Evolutionary conservation across 2,888 invertebrate species (phyloP).

Genomic region (Chaetogeoica ovagalla): DNA sequence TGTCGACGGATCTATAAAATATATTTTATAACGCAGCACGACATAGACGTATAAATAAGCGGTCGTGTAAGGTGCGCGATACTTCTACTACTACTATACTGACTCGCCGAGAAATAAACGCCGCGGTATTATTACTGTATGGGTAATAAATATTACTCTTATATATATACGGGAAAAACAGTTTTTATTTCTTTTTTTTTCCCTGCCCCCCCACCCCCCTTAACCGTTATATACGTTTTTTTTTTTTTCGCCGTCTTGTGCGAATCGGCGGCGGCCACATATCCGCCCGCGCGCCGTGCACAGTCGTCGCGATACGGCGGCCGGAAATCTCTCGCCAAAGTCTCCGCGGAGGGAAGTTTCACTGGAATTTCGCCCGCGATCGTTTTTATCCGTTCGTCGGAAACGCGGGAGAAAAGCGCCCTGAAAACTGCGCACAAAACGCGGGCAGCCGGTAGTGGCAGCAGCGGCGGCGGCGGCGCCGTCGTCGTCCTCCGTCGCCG

Average conservation of each 20-base stretch:
- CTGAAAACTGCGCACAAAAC: not conserved
- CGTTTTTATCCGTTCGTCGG: constrained; percentile 38
- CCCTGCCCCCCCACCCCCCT: too few species aligned
- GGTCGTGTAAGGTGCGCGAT: not conserved
- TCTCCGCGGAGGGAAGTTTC: too few species aligned
- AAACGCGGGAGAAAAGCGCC: constrained; percentile 23
- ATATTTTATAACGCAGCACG: not conserved
- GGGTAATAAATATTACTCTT: too few species aligned
- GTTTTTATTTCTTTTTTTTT: not conserved
- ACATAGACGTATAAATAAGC: not conserved
- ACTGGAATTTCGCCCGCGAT: too few species aligned
- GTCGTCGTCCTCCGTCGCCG: not conserved
- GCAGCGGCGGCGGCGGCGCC: not conserved
- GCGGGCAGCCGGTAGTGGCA: not conserved
- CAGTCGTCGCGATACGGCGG: not conserved
- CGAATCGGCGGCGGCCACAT: too few species aligned
- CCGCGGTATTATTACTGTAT: not conserved
- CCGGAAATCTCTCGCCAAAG: constrained; percentile 43
- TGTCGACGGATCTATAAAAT: not conserved
- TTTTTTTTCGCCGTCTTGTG: not conserved
- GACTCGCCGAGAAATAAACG: constrained; percentile 19
- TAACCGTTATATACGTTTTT: too few species aligned
- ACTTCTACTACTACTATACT: too few species aligned
- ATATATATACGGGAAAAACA: too few species aligned
- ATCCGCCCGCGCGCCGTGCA: too few species aligned